phyloP scores from a whole-genome alignment of 2,888 invertebrate genomes.

The Charanyca ferruginea region DNA sequence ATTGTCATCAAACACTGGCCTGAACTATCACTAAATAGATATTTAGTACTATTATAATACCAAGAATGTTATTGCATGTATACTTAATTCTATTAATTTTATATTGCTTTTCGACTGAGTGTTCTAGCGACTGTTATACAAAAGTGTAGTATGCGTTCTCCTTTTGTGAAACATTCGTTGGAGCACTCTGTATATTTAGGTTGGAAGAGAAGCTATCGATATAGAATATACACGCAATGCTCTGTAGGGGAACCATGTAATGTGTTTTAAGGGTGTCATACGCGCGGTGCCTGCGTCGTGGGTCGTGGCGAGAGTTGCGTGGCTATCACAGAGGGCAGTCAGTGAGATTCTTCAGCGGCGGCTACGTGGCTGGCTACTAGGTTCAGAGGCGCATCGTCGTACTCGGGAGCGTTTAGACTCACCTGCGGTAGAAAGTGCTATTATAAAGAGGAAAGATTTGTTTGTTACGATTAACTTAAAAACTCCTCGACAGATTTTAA shows the following conservation, averaged over 20 bases:
- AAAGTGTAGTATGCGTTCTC: constrained; percentile 50
- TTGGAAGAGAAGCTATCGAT: constrained; percentile 53
- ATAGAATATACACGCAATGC: constrained; percentile 49
- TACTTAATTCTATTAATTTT: constrained; percentile 61
- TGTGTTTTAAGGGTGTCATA: constrained; percentile 30
- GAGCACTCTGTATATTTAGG: constrained; percentile 55
- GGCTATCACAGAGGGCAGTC: constrained; percentile 76
- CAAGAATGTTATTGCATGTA: constrained; percentile 70
- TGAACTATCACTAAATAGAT: constrained; percentile 79
- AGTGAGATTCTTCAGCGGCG: constrained; percentile 92
- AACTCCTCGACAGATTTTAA: too few relatives aligned
- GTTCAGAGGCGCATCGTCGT: constrained; percentile 93
- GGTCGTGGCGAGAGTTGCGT: constrained; percentile 28
- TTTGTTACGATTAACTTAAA: too few relatives aligned
- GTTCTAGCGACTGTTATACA: constrained; percentile 63
- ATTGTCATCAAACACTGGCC: constrained; percentile 85
- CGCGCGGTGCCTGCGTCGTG: constrained; percentile 32
- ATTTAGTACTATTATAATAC: constrained; percentile 69
- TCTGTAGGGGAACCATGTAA: constrained; percentile 36
- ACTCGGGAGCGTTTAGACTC: constrained; percentile 84
- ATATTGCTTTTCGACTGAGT: constrained; percentile 65
- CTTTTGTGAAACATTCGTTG: constrained; percentile 65
- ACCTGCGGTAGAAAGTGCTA: constrained; percentile 71
- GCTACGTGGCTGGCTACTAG: constrained; percentile 93
- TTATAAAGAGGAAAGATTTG: too few relatives aligned